phyloP scores from a whole-genome alignment of 2,888 invertebrate species.

The Falcaria lacertinaria region DNA sequence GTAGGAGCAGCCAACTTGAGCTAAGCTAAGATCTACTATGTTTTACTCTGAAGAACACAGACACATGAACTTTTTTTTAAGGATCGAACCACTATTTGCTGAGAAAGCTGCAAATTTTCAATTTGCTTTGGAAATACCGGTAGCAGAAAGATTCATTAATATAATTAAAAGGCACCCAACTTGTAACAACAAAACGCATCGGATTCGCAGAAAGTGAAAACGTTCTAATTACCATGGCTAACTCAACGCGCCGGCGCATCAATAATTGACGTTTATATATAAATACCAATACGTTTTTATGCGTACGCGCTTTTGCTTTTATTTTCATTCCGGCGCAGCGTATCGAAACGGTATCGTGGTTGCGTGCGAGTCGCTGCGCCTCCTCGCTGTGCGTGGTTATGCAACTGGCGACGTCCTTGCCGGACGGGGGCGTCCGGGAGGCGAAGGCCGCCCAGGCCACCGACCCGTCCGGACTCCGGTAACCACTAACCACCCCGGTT shows the following conservation, averaged over 20 bases:
- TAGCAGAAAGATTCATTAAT: no score
- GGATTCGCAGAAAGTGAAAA: constrained; percentile 27
- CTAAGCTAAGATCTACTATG: no score
- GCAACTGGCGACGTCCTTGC: constrained; percentile 74
- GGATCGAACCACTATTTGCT: no score
- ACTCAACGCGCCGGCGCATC: constrained; percentile 16
- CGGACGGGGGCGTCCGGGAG: constrained; percentile 39
- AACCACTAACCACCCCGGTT: constrained; percentile 45
- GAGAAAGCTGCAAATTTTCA: no score
- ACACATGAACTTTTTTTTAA: no score
- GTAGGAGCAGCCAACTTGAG: no score
- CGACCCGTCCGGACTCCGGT: constrained; percentile 51
- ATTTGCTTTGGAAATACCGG: no score
- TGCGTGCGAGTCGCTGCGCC: constrained; percentile 43
- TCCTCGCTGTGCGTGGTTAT: constrained; percentile 43
- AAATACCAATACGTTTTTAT: constrained; percentile 33
- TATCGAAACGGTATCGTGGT: constrained; percentile 57
- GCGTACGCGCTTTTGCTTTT: constrained; percentile 32
- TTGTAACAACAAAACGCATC: neutral
- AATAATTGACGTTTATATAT: constrained; percentile 34
- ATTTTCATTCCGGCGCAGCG: constrained; percentile 43
- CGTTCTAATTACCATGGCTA: constrained; percentile 27
- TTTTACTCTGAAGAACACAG: no score
- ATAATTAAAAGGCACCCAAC: no score
- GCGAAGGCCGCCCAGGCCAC: constrained; percentile 67